Base-by-base conservation (phyloP, 2,797 vertebrate genomes). In the Enteromius thamalakanensis region DNA sequence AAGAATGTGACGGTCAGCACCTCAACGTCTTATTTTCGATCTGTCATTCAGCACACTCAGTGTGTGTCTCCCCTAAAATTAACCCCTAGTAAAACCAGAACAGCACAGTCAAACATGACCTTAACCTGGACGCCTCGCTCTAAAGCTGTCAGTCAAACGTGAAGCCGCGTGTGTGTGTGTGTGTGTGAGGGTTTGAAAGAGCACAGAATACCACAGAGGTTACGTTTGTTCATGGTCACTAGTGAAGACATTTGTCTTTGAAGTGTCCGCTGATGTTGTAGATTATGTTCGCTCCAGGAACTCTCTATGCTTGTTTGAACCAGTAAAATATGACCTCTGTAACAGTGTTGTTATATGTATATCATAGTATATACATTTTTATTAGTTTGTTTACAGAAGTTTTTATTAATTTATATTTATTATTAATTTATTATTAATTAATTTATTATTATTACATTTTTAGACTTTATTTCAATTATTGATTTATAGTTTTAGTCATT, bases 11-110 rank as follows among this genome's bases (percentile, higher is more conserved):
- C 84, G 64, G 82, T 87, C 71, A 42, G 65, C 53, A 65, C 15
- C 76, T 45, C 65, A 71, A 90, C 47, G 19, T 91, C 91, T 94
- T 87, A 58, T 89, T 92, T 69, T 45, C 76, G 87, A 86, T 83
- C 10, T 88, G 85, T 92, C 90, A 81, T 86, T 89, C 69, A 67
- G 53, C 62, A 58, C 62, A 19, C 32, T 60, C 49, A 19, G 12
- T 81, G 68, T 62, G 71, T 26, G 45, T 81, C 37, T 83, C 65
- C 72, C 40, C 65, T 58, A 55, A 77, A 47, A 76, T 76, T 12
- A 77, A 69, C 74, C 72, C 55, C 40, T 69, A 51, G 47, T 83
- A 83, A 69, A 75, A 60, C 11, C 81, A 77, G 26, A 82, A 67
- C 58, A 45, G 9, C 40, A n/a, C 19, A 12, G 40, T 71, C 79